Base-by-base conservation (phyloP, 1,140 invertebrate species). In the Drosophila repletoides region DNA sequence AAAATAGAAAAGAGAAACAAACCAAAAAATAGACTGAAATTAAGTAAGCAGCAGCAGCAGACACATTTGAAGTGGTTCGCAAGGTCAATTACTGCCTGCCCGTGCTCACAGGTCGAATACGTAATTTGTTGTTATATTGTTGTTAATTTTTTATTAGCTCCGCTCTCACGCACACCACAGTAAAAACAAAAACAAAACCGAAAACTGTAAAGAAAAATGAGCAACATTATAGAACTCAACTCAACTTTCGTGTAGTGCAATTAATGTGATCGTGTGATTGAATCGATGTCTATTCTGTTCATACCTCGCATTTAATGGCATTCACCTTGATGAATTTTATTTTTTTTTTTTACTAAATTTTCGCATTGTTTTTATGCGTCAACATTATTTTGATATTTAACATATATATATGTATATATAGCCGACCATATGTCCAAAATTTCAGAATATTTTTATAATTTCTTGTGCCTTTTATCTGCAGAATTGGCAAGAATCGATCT, bases 61-160 rank as follows among this genome's bases (percentile, higher is more conserved):
- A 22, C 22, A 34, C 51, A 58, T 49, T 59, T 58, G 53, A 67
- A 67, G 46, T 67, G 58, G 10, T 15, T 26, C 17, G 64, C 69
- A 72, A 72, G 69, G 69, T 72, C 69, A 72, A 68, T 72, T 72
- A 63, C 49, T 55, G 45, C 34, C 26, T 55, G 26, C 33, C n/a
- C 24, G 19, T 49, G 59, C 66, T 38, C 45, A 60, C 69, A 61
- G 69, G 69, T 72, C 69, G 69, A 5, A 72, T 72, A 68, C 69
- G 64, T 63, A 72, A 72, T 72, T 41, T 64, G 21, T n/a, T 26
- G 12, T 45, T 19, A 19, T 43, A 28, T 45, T 58, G 33, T 43
- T 49, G 31, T 49, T 64, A 33, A 41, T 21, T 69, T 67, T 71
- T 71, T 51, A 56, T 65, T 70, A 55, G 59, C 65, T 29, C 9